phyloP scores from a whole-genome alignment of 2,888 invertebrate genomes.

The Monopis laevigella region DNA sequence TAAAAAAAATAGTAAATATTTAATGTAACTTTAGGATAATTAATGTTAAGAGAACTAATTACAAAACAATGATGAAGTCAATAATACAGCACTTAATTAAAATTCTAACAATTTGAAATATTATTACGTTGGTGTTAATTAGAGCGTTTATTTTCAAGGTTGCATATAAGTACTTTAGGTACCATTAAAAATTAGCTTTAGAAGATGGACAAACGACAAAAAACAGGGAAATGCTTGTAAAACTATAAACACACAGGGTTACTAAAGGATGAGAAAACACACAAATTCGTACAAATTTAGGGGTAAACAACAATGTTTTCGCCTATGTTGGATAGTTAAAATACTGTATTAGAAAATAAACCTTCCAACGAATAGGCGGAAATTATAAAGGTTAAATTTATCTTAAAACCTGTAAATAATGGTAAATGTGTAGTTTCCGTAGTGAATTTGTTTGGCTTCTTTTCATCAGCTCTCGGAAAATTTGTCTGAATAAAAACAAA shows the following conservation, averaged over 20 bases:
- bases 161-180: too few relatives aligned
- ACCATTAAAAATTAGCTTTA: too few relatives aligned
- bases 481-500: slow-evolving; percentile 54
- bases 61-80: slow-evolving; percentile 2
- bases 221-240: too few relatives aligned
- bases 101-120: slow-evolving; percentile 3
- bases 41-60: slow-evolving; percentile 1
- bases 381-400: slow-evolving; percentile 4
- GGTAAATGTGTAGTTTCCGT: background rate
- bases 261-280: too few relatives aligned
- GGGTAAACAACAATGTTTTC: too few relatives aligned
- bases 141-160: slow-evolving; percentile 44
- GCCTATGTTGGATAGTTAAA: too few relatives aligned
- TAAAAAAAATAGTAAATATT: too few relatives aligned
- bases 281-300: too few relatives aligned
- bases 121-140: slow-evolving; percentile 34
- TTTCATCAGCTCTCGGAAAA: slow-evolving; percentile 54
- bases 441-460: slow-evolving; percentile 21
- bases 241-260: too few relatives aligned
- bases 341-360: slow-evolving; percentile 3
- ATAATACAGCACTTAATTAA: background rate
- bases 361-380: too few relatives aligned
- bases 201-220: too few relatives aligned
- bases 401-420: slow-evolving; percentile 1
- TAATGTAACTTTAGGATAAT: too few relatives aligned